Percentiles rank a stretch among this genome's conserved stretches.
These are phyloP conservation scores for Oceanodroma leucorhoa DNA, from an alignment of 2,797 vertebrate species.

Conservation along the genomic window DNA sequence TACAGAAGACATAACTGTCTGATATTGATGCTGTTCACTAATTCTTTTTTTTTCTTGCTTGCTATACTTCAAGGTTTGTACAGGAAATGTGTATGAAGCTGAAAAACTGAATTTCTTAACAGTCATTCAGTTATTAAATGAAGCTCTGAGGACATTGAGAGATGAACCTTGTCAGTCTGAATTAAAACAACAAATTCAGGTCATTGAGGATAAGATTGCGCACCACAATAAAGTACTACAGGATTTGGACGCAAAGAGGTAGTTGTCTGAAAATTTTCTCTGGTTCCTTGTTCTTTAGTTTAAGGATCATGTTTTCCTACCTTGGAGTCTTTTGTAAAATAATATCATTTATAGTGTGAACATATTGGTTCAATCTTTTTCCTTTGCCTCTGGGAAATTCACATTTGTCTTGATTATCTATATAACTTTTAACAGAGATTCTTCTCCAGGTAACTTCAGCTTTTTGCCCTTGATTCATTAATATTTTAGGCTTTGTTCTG, in stretches of 20 bases:
- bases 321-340: not conserved
- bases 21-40: not conserved
- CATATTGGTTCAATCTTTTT: not conserved
- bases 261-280: not conserved
- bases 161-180: constrained; percentile 60
- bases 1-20: not conserved
- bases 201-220: constrained; percentile 66
- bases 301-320: not conserved
- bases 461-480: not conserved
- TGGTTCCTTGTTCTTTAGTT: not conserved
- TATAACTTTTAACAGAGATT: not conserved
- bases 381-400: not conserved
- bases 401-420: not conserved
- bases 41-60: not conserved
- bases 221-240: constrained; percentile 64
- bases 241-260: constrained; percentile 78
- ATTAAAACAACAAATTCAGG: constrained; percentile 39
- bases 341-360: not conserved
- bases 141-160: constrained; percentile 77
- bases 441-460: not conserved
- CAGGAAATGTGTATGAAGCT: constrained; percentile 81
- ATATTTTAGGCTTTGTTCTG: not conserved
- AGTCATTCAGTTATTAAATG: constrained; percentile 84
- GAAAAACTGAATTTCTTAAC: constrained; percentile 83
- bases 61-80: constrained; percentile 69